Evolutionary conservation across 1,140 invertebrate genomes (phyloP).

Genomic region (Lysiphlebus fabarum): DNA sequence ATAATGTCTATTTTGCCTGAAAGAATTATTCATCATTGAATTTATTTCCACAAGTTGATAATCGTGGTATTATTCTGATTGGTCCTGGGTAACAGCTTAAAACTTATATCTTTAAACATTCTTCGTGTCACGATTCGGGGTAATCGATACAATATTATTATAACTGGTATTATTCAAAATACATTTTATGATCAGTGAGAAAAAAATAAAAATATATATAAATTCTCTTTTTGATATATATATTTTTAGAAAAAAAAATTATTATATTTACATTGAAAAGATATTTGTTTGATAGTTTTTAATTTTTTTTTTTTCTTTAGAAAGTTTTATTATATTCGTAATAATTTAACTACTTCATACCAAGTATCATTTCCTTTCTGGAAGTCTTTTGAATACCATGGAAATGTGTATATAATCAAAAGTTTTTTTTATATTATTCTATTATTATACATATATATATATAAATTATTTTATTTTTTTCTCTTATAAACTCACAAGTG

Average conservation of each 20-base stretch:
- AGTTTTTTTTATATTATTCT: neutral
- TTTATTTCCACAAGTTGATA: conserved; percentile 36
- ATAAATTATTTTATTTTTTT: conserved; percentile 5
- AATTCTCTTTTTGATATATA: too few relatives aligned
- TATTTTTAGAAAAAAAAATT: too few relatives aligned
- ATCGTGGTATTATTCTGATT: conserved; percentile 11
- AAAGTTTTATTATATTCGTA: too few relatives aligned
- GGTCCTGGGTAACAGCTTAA: neutral
- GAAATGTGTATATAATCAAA: too few relatives aligned
- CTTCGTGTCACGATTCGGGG: conserved; percentile 24
- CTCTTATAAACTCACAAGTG: conserved; percentile 5
- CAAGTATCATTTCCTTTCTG: too few relatives aligned
- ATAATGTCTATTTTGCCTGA: neutral
- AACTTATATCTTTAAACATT: conserved; percentile 12
- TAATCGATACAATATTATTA: conserved; percentile 23
- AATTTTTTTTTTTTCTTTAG: too few relatives aligned
- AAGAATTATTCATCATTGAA: conserved; percentile 43
- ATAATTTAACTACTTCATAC: too few relatives aligned
- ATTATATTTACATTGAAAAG: too few relatives aligned
- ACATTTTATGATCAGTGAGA: conserved; percentile 15
- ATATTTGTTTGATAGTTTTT: too few relatives aligned
- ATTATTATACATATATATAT: neutral
- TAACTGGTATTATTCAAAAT: too few relatives aligned
- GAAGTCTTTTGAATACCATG: too few relatives aligned
- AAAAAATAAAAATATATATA: neutral